These are phyloP conservation scores for Brachyhypopomus gauderio DNA, from an alignment of 2,113 vertebrate species.

Conservation along the genomic window DNA sequence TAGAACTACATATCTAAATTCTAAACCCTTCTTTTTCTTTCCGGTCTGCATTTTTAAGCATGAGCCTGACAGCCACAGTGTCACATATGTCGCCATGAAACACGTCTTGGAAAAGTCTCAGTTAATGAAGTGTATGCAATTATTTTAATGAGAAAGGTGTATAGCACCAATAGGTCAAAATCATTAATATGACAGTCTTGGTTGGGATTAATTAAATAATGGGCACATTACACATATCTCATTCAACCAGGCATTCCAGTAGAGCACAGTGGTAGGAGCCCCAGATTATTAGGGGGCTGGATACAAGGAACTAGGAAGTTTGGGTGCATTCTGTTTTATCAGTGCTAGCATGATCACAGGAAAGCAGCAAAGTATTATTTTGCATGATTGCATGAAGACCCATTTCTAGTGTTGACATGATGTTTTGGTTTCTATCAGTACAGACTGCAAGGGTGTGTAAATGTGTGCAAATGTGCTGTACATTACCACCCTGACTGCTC, in stretches of 20 bases:
- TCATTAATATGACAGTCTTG: conserved; percentile 37
- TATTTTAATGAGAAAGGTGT: conserved; percentile 25
- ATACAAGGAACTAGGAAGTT: neutral
- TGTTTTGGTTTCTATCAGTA: neutral
- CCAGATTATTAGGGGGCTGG: conserved; percentile 11
- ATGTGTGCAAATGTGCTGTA: neutral
- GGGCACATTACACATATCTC: conserved; percentile 16
- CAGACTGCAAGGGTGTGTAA: neutral
- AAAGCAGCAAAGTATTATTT: neutral
- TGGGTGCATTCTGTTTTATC: neutral
- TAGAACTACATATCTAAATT: too few species aligned
- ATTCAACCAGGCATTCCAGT: neutral
- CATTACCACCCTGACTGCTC: neutral
- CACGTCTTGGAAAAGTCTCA: neutral
- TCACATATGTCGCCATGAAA: conserved; percentile 5
- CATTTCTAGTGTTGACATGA: neutral
- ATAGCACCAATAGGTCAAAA: conserved; percentile 46
- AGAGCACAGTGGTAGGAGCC: neutral
- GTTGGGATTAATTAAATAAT: conserved; percentile 27
- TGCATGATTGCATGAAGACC: neutral
- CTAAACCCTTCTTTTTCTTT: neutral
- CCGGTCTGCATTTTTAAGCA: neutral
- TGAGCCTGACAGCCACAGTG: neutral
- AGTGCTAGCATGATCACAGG: too few species aligned
- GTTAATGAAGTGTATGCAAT: conserved; percentile 19